phyloP scores from a whole-genome alignment of 2,113 vertebrate genomes.

The Oxyruncus cristatus region DNA sequence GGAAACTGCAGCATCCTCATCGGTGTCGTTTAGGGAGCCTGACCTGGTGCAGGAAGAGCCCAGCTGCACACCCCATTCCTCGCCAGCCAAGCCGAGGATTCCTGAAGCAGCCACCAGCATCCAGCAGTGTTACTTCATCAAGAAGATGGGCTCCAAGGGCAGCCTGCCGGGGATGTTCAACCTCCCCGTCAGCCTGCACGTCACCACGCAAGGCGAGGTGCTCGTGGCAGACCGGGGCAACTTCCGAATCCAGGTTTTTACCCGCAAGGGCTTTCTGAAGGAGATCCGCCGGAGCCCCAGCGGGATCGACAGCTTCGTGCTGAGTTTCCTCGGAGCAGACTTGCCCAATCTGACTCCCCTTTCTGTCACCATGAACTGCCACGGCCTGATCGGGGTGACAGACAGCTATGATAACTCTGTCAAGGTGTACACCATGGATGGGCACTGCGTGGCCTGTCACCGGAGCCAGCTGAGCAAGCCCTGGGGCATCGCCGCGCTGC shows the following conservation, averaged over 20 bases:
- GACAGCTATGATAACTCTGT: conserved; percentile 97
- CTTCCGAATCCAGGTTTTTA: conserved; percentile 94
- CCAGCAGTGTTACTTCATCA: conserved; percentile 90
- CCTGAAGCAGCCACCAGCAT: conserved; percentile 67
- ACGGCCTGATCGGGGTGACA: conserved; percentile 92
- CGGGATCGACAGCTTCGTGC: conserved; percentile 92
- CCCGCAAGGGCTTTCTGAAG: conserved; percentile 92
- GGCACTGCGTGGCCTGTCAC: conserved; percentile 93
- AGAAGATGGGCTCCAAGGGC: conserved; percentile 95
- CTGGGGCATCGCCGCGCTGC: conserved; percentile 93
- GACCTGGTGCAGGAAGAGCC: conserved; percentile 80
- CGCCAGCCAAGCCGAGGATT: conserved; percentile 77
- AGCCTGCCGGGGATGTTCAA: conserved; percentile 93
- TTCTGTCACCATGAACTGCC: conserved; percentile 92
- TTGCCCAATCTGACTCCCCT: conserved; percentile 91
- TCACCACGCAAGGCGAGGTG: conserved; percentile 90
- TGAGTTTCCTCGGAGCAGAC: conserved; percentile 94
- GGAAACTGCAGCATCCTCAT: conserved; percentile 58
- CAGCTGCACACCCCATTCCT: conserved; percentile 73
- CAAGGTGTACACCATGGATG: conserved; percentile 94
- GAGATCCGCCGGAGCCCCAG: conserved; percentile 94
- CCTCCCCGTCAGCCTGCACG: conserved; percentile 89
- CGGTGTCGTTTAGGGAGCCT: conserved; percentile 74
- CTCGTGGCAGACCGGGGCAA: conserved; percentile 94
- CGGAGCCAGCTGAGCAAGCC: conserved; percentile 95